Evolutionary conservation across 2,888 invertebrate genomes (phyloP), one percentile per base, ranked within the genome.

Genomic region (Icerya purchasi): DNA sequence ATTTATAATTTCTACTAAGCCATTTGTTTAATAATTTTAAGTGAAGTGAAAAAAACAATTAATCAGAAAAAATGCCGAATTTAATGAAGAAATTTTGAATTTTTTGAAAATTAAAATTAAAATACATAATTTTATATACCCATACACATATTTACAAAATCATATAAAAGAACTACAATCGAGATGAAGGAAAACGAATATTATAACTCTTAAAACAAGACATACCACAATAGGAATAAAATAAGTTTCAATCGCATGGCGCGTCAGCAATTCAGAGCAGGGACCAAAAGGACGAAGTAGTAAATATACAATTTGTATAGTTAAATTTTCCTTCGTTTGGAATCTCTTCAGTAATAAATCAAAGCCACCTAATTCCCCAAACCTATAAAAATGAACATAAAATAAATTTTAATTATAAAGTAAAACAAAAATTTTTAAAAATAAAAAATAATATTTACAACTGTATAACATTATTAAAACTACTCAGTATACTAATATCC

Each of bases 351-450:
- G 74, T 63, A 92, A 73, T 69, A 84, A 83, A 68, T 88, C 81
- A 73, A 96, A 96, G 61, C 96, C 96, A 61, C 85, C 85, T 62
- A 87, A 75, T 69, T 83, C 81, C 18, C 94, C 96, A 74, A 94
- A 96, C 69, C 84, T 80, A 65, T 53, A 69, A 69, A 57, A 10
- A 23, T 19, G 10, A 49, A 24, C 49, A 56, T 36, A 50, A 1
- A 19, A 1, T 21, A 14, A 23, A 21, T 20, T 50, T 53, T 51
- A 14, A 54, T 51, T 55, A 36, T 49, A 21, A 21, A 25, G n/a
- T n/a, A 8, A 18, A 56, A 56, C 36, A 21, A 3, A 3, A 51
- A 5, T n/a, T 49, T 10, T 20, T 53, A 18, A 19, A 18, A 18
- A n/a, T n/a, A n/a, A n/a, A n/a, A 25, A 14, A 53, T 8, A 58